A percentile compares a stretch with the other conserved stretches of the same genome.
Conservation (phyloP, 2,888 invertebrate species). For the Lycaena phlaeas region DNA sequence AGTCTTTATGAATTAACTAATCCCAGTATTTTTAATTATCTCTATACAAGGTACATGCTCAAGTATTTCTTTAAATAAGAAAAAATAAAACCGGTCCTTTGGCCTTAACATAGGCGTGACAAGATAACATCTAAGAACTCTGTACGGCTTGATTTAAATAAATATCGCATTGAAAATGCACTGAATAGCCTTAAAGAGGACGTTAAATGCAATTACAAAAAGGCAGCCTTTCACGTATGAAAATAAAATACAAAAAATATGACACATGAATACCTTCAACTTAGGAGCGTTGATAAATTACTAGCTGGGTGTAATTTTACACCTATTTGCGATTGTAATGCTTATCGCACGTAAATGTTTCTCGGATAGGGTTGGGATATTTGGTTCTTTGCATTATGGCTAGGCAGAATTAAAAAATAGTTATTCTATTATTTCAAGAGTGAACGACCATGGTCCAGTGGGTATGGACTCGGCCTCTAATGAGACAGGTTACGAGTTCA, state of each 20-base stretch:
- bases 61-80: conserved; percentile 11
- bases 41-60: neutral
- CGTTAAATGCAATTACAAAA: conserved; percentile 53
- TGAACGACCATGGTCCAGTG: no score
- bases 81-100: conserved; percentile 41
- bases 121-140: conserved; percentile 60
- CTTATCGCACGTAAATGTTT: conserved; percentile 40
- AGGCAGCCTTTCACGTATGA: conserved; percentile 4
- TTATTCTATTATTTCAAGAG: no score
- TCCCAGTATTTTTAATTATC: neutral
- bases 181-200: conserved; percentile 59
- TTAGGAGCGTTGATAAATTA: conserved; percentile 38
- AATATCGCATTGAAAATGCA: conserved; percentile 56
- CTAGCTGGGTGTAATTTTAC: conserved; percentile 44
- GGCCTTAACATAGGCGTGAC: conserved; percentile 60
- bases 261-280: conserved; percentile 16
- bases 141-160: conserved; percentile 55
- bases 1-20: conserved; percentile 1
- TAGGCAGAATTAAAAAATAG: no score
- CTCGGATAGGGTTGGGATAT: neutral
- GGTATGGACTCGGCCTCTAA: no score
- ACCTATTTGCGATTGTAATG: conserved; percentile 40
- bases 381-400: neutral
- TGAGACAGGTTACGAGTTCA: no score
- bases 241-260: conserved; percentile 10